Percentiles rank a stretch among this genome's conserved stretches.
These are phyloP conservation scores for Trematomus loennbergii DNA, from an alignment of 2,113 vertebrate species.

Conservation along the genomic window DNA sequence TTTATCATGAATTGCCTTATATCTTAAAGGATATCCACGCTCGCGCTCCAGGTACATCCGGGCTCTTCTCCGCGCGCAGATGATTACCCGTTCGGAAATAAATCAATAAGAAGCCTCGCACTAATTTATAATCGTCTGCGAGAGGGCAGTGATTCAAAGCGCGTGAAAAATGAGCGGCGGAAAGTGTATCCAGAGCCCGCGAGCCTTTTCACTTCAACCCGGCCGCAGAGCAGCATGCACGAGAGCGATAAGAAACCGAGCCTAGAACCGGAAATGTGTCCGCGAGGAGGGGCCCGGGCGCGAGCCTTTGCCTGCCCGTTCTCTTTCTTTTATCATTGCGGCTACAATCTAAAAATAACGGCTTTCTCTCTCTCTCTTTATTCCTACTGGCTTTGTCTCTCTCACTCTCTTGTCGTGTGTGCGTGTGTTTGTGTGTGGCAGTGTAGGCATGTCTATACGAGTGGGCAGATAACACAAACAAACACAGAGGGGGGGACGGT, in stretches of 20 bases:
- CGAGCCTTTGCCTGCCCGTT: background rate
- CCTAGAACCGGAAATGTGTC: conserved; percentile 59
- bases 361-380: conserved; percentile 21
- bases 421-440: background rate
- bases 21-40: conserved; percentile 28
- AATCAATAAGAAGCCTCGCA: conserved; percentile 74
- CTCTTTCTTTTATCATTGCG: conserved; percentile 42
- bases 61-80: conserved; percentile 58
- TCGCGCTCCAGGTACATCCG: conserved; percentile 55
- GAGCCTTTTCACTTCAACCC: conserved; percentile 20
- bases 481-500: background rate
- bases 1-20: background rate
- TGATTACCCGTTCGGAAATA: conserved; percentile 75
- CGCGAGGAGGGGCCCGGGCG: conserved; percentile 14
- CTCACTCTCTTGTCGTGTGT: background rate
- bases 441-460: conserved; percentile 43
- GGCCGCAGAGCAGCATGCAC: conserved; percentile 38
- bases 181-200: conserved; percentile 64
- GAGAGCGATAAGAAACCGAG: conserved; percentile 58
- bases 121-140: conserved; percentile 77
- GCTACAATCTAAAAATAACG: conserved; percentile 55
- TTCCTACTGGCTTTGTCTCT: background rate
- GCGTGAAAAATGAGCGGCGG: conserved; percentile 68
- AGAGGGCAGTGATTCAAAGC: conserved; percentile 61
- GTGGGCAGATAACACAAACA: conserved; percentile 70